Conservation (phyloP, 2,888 invertebrate genomes). For the Cephus rjabovi region DNA sequence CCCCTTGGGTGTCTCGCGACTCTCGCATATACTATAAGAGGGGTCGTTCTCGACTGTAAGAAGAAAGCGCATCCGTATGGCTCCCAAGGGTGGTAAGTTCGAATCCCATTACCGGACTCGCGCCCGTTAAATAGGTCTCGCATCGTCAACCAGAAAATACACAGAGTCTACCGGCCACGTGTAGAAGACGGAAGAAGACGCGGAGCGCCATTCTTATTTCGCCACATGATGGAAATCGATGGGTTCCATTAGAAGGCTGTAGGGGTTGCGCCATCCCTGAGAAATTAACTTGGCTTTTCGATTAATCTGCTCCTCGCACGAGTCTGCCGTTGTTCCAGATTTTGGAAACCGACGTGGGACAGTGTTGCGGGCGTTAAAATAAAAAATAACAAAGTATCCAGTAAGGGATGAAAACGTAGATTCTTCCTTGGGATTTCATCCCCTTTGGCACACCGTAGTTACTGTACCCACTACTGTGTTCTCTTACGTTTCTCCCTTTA, state of each 20-base stretch:
- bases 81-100: slow-evolving; percentile 63
- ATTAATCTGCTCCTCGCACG: not conserved
- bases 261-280: slow-evolving; percentile 43
- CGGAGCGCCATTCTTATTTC: slow-evolving; percentile 44
- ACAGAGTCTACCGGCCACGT: slow-evolving; percentile 39
- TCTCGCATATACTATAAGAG: not conserved
- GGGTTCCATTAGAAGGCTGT: slow-evolving; percentile 53
- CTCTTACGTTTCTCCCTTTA: not conserved
- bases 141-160: slow-evolving; percentile 67
- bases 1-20: not conserved
- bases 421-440: not conserved
- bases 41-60: slow-evolving; percentile 18
- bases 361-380: not conserved
- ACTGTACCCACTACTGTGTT: not conserved
- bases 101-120: slow-evolving; percentile 68
- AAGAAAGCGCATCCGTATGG: slow-evolving; percentile 55
- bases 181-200: slow-evolving; percentile 25
- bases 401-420: not conserved
- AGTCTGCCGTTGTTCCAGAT: not conserved
- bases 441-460: not conserved
- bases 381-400: not conserved
- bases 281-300: slow-evolving; percentile 47
- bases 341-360: not conserved
- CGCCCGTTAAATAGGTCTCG: slow-evolving; percentile 67
- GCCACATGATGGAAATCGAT: slow-evolving; percentile 60